Conservation (phyloP, 2,113 vertebrate species). For the Megaceryle torquata region DNA sequence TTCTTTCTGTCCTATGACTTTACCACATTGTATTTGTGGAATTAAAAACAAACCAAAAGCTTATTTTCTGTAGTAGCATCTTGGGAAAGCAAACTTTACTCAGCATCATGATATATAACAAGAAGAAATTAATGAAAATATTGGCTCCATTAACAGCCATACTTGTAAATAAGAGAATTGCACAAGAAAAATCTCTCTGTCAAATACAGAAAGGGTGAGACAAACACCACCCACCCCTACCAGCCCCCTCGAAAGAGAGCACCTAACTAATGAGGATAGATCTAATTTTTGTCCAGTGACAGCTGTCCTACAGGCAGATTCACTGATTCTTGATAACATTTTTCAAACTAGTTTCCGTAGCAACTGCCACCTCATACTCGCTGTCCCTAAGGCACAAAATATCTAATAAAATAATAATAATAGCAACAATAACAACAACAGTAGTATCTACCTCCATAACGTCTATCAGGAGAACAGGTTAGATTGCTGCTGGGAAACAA, state of each 20-base stretch:
- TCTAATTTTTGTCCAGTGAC: constrained; percentile 57
- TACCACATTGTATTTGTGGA: not conserved
- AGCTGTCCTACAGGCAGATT: constrained; percentile 61
- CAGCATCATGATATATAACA: not conserved
- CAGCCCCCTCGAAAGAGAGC: not conserved
- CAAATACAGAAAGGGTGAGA: not conserved
- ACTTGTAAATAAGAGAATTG: not conserved
- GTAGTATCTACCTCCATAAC: not conserved
- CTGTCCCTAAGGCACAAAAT: constrained; percentile 17
- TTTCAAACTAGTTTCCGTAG: constrained; percentile 69
- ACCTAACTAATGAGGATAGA: constrained; percentile 10
- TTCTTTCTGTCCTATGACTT: not conserved
- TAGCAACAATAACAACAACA: not conserved
- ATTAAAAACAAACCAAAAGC: not conserved
- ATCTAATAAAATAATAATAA: constrained; percentile 53
- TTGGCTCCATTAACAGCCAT: not conserved
- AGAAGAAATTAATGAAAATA: not conserved
- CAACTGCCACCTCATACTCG: constrained; percentile 56
- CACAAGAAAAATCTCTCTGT: not conserved
- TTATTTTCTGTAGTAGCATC: not conserved
- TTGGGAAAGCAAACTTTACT: not conserved
- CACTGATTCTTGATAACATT: constrained; percentile 26
- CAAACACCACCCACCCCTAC: not conserved
- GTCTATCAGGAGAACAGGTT: not conserved
- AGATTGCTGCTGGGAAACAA: constrained; percentile 29